These are phyloP conservation scores for Tortrix viridana DNA, from an alignment of 2,888 invertebrate species.

Conservation along the genomic window DNA sequence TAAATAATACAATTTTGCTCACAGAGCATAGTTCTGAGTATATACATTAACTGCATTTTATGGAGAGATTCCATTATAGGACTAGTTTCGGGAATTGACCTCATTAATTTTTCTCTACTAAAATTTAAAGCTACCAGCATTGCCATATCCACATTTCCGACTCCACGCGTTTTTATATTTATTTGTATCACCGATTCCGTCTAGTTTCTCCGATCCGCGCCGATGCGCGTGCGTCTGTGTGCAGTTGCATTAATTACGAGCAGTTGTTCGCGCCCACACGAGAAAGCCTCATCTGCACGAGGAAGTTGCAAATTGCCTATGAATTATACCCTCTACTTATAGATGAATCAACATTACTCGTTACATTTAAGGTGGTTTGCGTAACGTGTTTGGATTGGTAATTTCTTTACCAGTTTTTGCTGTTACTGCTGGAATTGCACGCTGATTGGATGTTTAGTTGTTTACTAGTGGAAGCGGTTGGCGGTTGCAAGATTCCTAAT, in stretches of 20 bases:
- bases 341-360: constrained; percentile 35
- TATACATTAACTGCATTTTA: too few species aligned
- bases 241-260: constrained; percentile 70
- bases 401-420: constrained; percentile 31
- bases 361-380: constrained; percentile 35
- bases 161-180: constrained; percentile 50
- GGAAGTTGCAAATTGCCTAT: constrained; percentile 55
- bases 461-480: constrained; percentile 3
- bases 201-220: constrained; percentile 48
- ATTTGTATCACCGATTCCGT: constrained; percentile 50
- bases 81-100: too few species aligned
- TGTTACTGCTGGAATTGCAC: constrained; percentile 6
- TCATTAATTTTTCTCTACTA: too few species aligned
- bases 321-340: constrained; percentile 44
- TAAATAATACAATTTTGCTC: too few species aligned
- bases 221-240: constrained; percentile 53
- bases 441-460: not conserved
- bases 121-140: not conserved
- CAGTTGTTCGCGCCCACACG: constrained; percentile 62
- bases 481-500: constrained; percentile 20
- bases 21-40: too few species aligned
- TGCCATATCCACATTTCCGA: constrained; percentile 39
- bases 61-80: too few species aligned
- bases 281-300: constrained; percentile 38
- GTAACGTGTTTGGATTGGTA: constrained; percentile 29